Conservation (phyloP, 2,797 vertebrate species). For the Lutjanus argentimaculatus region DNA sequence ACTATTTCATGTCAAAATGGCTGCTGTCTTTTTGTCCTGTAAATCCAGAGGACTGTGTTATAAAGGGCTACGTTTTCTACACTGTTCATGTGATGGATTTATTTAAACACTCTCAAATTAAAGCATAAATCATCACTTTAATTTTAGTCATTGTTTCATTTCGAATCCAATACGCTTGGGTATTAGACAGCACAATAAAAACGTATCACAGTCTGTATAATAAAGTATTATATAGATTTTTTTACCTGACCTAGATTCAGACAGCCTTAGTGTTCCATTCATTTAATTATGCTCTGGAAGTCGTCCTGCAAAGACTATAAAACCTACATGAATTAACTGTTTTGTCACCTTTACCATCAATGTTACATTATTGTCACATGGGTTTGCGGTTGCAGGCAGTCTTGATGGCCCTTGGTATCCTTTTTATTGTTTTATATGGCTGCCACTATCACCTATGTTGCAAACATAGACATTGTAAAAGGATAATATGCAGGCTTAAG, state of each 20-base stretch:
- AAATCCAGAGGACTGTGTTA: background rate
- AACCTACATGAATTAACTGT: background rate
- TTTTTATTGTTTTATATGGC: slow-evolving; percentile 1
- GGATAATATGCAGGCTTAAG: background rate
- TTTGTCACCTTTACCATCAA: background rate
- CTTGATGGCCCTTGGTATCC: background rate
- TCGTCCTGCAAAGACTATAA: background rate
- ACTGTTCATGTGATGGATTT: background rate
- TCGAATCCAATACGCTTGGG: background rate
- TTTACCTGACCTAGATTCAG: background rate
- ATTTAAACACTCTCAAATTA: background rate
- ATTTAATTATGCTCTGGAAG: background rate
- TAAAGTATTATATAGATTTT: background rate
- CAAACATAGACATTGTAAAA: background rate
- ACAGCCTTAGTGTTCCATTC: background rate
- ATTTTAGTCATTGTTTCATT: background rate
- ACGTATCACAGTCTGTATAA: background rate
- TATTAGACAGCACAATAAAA: background rate
- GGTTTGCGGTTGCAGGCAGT: background rate
- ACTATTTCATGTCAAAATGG: no score
- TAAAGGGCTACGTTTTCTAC: background rate
- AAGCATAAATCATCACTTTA: background rate
- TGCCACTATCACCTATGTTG: background rate
- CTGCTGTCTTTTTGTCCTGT: background rate
- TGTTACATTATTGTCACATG: slow-evolving; percentile 9